These are phyloP conservation scores for Eupristina koningsbergeri DNA, from an alignment of 1,140 invertebrate species.

Conservation along the genomic window DNA sequence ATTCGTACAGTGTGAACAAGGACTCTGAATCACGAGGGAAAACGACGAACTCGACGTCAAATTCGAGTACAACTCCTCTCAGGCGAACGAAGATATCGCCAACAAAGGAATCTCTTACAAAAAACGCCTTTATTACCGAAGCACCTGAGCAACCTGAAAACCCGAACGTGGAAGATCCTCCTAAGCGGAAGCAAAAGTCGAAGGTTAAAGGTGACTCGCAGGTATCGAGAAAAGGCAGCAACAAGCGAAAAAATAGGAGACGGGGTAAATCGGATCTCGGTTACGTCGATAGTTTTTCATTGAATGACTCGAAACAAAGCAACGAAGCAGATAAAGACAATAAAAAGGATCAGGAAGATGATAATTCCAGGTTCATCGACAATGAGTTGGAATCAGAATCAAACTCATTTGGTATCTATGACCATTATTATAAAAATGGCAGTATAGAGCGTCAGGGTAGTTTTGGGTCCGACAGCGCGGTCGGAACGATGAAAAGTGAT, in stretches of 20 bases:
- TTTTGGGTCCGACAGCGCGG: constrained; percentile 69
- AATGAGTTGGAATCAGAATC: constrained; percentile 35
- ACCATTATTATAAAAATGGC: constrained; percentile 61
- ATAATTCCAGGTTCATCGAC: constrained; percentile 34
- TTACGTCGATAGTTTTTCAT: constrained; percentile 46
- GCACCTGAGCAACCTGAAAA: constrained; percentile 29
- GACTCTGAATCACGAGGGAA: constrained; percentile 43
- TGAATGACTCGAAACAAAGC: constrained; percentile 23
- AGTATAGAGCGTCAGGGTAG: constrained; percentile 67
- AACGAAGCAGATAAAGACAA: constrained; percentile 25
- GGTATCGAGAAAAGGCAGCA: constrained; percentile 41
- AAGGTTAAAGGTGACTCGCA: constrained; percentile 33
- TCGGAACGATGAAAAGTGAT: constrained; percentile 72
- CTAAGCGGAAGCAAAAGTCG: constrained; percentile 41
- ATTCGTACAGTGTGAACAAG: constrained; percentile 32
- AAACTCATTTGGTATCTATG: constrained; percentile 46
- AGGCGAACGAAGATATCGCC: constrained; percentile 70
- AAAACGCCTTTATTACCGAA: constrained; percentile 61
- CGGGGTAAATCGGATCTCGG: constrained; percentile 47
- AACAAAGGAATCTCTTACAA: constrained; percentile 65
- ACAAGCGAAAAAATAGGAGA: constrained; percentile 34
- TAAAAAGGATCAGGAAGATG: constrained; percentile 15
- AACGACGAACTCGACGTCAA: constrained; percentile 47
- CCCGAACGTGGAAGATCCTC: constrained; percentile 38
- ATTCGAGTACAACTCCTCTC: constrained; percentile 56